Evolutionary conservation across 2,797 vertebrate genomes (phyloP), one percentile per base, ranked within the genome.

Genomic region (Bradypodion ventrale): DNA sequence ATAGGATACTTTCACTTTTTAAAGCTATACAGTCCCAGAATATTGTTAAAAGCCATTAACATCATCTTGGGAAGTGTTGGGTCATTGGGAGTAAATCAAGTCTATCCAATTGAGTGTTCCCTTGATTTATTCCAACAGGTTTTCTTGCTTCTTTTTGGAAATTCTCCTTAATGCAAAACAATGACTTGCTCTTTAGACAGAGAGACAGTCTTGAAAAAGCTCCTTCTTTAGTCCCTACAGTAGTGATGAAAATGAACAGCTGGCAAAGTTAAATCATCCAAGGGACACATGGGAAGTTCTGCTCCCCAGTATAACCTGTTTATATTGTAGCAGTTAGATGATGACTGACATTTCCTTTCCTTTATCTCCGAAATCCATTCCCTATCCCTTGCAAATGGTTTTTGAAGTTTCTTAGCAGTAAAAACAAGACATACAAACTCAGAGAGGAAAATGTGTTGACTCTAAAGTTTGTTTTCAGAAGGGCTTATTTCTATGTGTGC

Each of bases 171-270:
- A 91, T 56, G 85, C 82, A 87, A 85, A 91, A 88, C 85, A 91
- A 85, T 65, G 46, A 21, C n/a, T 87, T 82, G 85, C 90, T 93
- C 85, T 90, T 78, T 90, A 69, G 40, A 42, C 60, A 91, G 40
- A 78, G 37, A 87, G 89, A 27, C 73, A 88, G 75, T 90, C 86
- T 82, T 83, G 80, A 84, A 87, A n/a, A 87, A 91, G 83, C 73
- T 40, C 83, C 87, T 84, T 75, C 49, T 90, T 91, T 91, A 85
- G 59, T 35, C 89, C 19, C 68, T 78, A 78, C 88, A 85, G 83
- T 87, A 89, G 63, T 89, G 85, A 92, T 87, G 80, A 87, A 92
- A 93, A 83, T 62, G 80, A 93, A 87, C 80, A 89, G 80, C 86
- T 94, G 89, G 86, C 25, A 87, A 91, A 89, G 82, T 87, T 88